These are phyloP conservation scores for Pipa parva DNA, from an alignment of 2,113 vertebrate species.

Conservation along the genomic window DNA sequence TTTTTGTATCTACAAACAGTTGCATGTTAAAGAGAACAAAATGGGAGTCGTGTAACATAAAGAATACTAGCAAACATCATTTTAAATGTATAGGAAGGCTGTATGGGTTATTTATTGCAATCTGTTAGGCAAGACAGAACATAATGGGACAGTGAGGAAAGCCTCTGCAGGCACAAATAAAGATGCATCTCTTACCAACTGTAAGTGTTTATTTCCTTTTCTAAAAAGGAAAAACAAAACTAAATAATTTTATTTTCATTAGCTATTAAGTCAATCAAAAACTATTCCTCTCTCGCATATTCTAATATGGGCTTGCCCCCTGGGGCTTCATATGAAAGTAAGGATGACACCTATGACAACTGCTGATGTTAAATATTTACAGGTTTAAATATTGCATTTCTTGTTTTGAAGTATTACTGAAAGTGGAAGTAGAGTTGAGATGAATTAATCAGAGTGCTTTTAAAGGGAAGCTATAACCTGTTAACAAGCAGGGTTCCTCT, in stretches of 20 bases:
- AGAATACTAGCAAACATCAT: no score
- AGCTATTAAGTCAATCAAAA: constrained; percentile 37
- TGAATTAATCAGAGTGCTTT: not conserved
- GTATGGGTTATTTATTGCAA: no score
- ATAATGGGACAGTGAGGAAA: no score
- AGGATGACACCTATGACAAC: constrained; percentile 63
- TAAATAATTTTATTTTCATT: constrained; percentile 24
- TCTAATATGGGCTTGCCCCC: constrained; percentile 45
- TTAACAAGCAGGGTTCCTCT: no score
- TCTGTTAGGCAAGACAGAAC: no score
- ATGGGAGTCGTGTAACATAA: no score
- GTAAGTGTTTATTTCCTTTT: constrained; percentile 24
- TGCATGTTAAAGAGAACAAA: no score
- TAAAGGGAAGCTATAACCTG: no score
- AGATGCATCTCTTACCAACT: no score
- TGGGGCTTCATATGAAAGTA: constrained; percentile 56
- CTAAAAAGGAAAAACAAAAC: constrained; percentile 3
- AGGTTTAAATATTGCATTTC: constrained; percentile 52
- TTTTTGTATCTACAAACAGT: no score
- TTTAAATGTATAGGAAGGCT: no score
- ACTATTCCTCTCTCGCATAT: constrained; percentile 25
- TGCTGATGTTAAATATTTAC: constrained; percentile 64
- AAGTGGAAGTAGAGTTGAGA: constrained; percentile 49
- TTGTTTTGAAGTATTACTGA: constrained; percentile 54
- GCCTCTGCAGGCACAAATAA: no score